Conservation (phyloP, 2,888 invertebrate species). For the Altica lythri region DNA sequence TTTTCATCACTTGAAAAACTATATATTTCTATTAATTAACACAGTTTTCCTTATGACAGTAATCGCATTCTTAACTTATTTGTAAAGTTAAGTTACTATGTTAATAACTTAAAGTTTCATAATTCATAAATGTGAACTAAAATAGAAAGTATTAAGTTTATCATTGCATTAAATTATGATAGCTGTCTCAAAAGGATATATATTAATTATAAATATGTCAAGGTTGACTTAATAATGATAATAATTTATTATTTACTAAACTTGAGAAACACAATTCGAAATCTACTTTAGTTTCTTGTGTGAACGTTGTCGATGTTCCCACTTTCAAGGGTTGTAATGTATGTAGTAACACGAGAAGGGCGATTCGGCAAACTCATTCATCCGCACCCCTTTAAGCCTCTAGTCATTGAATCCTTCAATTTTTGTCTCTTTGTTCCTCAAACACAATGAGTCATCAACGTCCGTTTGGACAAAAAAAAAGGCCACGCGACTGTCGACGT, state of each 20-base stretch:
- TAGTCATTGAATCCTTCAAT: conserved; percentile 4
- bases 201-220: background rate
- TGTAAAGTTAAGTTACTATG: too few species aligned
- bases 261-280: background rate
- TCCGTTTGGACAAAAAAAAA: conserved; percentile 18
- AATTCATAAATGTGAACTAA: too few species aligned
- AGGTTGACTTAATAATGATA: background rate
- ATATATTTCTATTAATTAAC: too few species aligned
- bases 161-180: too few species aligned
- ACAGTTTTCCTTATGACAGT: too few species aligned
- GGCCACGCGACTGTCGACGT: conserved; percentile 12
- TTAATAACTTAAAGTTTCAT: too few species aligned
- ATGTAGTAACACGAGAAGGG: conserved; percentile 15
- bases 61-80: too few species aligned
- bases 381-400: conserved; percentile 5
- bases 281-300: background rate
- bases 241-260: background rate
- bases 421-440: conserved; percentile 1
- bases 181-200: background rate
- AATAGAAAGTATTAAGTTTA: too few species aligned
- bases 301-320: conserved; percentile 1
- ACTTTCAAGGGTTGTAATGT: background rate
- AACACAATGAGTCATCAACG: conserved; percentile 23
- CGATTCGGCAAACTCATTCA: conserved; percentile 18
- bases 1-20: too few species aligned